phyloP scores from a whole-genome alignment of 1,140 invertebrate species.

The Drosophila aff. region DNA sequence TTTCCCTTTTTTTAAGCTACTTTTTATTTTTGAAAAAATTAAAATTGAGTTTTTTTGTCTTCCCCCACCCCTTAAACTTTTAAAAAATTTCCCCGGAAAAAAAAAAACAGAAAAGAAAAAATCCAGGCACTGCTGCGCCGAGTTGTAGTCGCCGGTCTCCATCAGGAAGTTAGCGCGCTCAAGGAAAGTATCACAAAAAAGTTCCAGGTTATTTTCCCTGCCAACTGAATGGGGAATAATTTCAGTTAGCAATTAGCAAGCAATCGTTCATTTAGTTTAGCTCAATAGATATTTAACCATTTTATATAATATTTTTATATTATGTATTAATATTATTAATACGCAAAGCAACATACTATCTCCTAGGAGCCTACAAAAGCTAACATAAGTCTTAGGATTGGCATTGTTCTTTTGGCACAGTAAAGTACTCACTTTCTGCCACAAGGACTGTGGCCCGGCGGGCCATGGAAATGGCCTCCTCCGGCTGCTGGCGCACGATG shows the following conservation, averaged over 20 bases:
- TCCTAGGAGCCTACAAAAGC: neutral
- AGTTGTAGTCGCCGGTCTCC: constrained; percentile 56
- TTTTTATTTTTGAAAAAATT: too few relatives aligned
- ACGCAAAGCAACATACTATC: too few relatives aligned
- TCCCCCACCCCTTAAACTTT: too few relatives aligned
- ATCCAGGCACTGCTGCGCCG: constrained; percentile 64
- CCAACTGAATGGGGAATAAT: constrained; percentile 45
- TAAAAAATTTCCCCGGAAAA: too few relatives aligned
- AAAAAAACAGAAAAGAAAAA: too few relatives aligned
- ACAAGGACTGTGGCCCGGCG: constrained; percentile 56
- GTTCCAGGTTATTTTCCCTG: constrained; percentile 64
- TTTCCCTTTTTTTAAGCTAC: too few relatives aligned
- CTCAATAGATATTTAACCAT: too few relatives aligned
- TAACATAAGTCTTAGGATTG: neutral
- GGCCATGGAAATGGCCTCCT: constrained; percentile 62
- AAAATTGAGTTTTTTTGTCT: too few relatives aligned
- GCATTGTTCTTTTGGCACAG: neutral
- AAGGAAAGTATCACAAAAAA: constrained; percentile 70
- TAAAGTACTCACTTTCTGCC: constrained; percentile 63
- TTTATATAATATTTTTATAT: too few relatives aligned
- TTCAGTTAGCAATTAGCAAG: too few relatives aligned
- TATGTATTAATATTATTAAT: too few relatives aligned
- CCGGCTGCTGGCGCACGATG: constrained; percentile 56
- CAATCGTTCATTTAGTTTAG: too few relatives aligned
- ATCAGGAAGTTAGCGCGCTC: constrained; percentile 66